Evolutionary conservation across 1,140 invertebrate species (phyloP).

Genomic region (Tetranychus urticae): DNA sequence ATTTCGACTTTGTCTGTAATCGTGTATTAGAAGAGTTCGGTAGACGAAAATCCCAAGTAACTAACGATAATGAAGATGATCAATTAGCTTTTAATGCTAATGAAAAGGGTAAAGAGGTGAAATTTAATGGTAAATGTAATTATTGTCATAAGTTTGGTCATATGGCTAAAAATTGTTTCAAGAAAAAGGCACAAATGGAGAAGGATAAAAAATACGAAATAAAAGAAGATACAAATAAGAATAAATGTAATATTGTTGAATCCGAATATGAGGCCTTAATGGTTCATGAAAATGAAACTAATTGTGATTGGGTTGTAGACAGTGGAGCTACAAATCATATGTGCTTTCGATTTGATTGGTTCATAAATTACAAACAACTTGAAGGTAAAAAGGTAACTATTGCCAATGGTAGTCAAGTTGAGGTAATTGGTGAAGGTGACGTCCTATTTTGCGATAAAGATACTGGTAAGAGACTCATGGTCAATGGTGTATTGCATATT

Average conservation of each 20-base stretch:
- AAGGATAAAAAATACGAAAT: not conserved
- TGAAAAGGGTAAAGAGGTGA: too few relatives aligned
- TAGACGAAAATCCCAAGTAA: too few relatives aligned
- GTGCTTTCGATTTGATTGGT: not conserved
- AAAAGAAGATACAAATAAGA: not conserved
- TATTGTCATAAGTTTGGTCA: not conserved
- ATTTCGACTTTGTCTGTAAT: too few relatives aligned
- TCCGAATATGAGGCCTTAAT: too few relatives aligned
- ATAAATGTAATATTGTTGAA: too few relatives aligned
- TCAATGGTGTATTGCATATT: too few relatives aligned
- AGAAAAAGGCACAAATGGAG: too few relatives aligned
- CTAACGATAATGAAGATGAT: too few relatives aligned
- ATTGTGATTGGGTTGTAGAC: not conserved
- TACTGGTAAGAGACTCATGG: too few relatives aligned
- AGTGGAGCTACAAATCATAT: not conserved
- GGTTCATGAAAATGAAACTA: not conserved
- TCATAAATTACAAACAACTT: not conserved
- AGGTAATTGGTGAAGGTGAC: not conserved
- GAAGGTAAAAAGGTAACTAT: not conserved
- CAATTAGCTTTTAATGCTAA: too few relatives aligned
- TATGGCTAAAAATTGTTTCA: not conserved
- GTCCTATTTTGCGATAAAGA: too few relatives aligned
- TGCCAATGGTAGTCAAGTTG: not conserved
- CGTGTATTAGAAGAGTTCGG: too few relatives aligned
- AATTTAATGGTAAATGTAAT: not conserved